These are phyloP conservation scores for Lepeophtheirus nordmannii DNA, from an alignment of 2,888 invertebrate genomes.

Conservation along the genomic window DNA sequence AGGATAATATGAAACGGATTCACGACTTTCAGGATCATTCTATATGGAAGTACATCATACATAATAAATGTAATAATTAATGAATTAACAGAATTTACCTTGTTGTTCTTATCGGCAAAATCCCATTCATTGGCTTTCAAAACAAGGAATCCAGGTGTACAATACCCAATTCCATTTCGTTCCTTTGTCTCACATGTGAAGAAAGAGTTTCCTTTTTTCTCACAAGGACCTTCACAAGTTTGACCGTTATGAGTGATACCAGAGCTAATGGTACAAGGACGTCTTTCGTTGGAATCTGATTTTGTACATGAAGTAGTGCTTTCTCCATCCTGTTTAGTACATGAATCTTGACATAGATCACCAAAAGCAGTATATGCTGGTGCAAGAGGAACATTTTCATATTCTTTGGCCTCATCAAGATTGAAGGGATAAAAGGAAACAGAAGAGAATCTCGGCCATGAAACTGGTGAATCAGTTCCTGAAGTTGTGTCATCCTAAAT, in stretches of 20 bases:
- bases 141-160: background rate
- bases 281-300: background rate
- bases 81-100: background rate
- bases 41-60: no score
- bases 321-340: background rate
- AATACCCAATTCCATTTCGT: background rate
- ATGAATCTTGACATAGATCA: background rate
- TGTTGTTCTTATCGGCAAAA: background rate
- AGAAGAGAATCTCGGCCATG: background rate
- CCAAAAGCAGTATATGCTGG: background rate
- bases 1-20: no score
- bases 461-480: no score
- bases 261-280: background rate
- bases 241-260: background rate
- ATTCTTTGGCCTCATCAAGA: background rate
- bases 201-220: background rate
- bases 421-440: background rate
- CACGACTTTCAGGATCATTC: no score
- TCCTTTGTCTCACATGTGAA: background rate
- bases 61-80: no score
- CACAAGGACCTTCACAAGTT: background rate
- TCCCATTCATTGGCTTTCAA: constrained; percentile 2
- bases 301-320: background rate
- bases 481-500: no score
- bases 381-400: background rate